These are phyloP conservation scores for Sphaerophoria rueppellii DNA, from an alignment of 2,888 invertebrate genomes.

Conservation along the genomic window DNA sequence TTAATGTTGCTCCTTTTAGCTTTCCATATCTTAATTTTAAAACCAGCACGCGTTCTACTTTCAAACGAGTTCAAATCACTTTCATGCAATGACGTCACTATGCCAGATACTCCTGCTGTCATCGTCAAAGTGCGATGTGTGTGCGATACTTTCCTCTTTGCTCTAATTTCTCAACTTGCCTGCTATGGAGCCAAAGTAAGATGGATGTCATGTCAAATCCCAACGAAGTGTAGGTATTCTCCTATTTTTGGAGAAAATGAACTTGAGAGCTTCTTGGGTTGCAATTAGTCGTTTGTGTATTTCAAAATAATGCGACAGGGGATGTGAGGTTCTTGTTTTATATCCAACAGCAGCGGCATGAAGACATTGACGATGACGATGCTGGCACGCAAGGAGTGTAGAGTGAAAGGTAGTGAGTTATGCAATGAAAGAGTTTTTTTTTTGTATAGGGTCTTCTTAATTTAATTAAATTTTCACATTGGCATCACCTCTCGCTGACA, in stretches of 20 bases:
- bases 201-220: constrained; percentile 43
- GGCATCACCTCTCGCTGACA: constrained; percentile 1
- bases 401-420: constrained; percentile 1
- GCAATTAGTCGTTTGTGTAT: constrained; percentile 64
- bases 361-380: not conserved
- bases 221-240: constrained; percentile 13
- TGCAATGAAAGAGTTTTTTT: constrained; percentile 33
- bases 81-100: constrained; percentile 39
- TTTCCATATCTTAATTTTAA: constrained; percentile 44
- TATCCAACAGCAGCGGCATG: not conserved
- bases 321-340: constrained; percentile 37
- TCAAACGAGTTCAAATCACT: constrained; percentile 45
- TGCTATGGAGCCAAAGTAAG: not conserved
- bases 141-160: not conserved
- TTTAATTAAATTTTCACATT: constrained; percentile 63
- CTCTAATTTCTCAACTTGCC: not conserved
- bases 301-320: constrained; percentile 26
- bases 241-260: constrained; percentile 18
- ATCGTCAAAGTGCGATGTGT: not conserved
- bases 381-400: not conserved
- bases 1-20: constrained; percentile 35
- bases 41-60: constrained; percentile 42
- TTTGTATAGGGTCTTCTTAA: constrained; percentile 27
- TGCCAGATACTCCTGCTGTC: constrained; percentile 2
- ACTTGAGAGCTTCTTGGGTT: constrained; percentile 61